Evolutionary conservation across 2,888 invertebrate genomes (phyloP).

Genomic region (Drosophila subquinaria): DNA sequence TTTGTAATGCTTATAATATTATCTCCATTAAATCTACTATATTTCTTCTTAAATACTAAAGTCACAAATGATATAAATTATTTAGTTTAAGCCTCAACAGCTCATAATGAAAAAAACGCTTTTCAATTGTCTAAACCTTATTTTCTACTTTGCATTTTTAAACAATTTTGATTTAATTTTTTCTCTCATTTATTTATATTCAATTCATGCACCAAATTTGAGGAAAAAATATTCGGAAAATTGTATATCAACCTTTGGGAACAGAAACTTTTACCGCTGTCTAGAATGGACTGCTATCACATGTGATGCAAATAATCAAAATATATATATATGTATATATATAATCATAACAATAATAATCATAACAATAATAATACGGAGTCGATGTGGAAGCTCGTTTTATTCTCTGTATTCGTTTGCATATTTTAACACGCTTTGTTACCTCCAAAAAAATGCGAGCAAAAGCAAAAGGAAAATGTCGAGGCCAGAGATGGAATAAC

Average conservation of each 20-base stretch:
- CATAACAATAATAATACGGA: conserved; percentile 31
- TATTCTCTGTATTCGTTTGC: conserved; percentile 44
- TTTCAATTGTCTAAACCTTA: not conserved
- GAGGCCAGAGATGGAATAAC: conserved; percentile 9
- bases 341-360: conserved; percentile 20
- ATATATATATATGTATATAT: conserved; percentile 21
- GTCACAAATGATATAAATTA: not conserved
- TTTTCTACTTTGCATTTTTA: conserved; percentile 8
- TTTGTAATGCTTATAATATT: not conserved
- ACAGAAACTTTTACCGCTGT: conserved; percentile 5
- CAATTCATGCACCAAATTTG: conserved; percentile 4
- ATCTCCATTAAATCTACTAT: too few species aligned
- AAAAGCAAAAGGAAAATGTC: not conserved
- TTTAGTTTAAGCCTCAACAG: not conserved
- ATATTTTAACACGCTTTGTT: conserved; percentile 52
- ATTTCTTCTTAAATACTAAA: not conserved
- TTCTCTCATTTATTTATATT: conserved; percentile 16
- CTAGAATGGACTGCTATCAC: conserved; percentile 8
- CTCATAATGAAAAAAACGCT: not conserved
- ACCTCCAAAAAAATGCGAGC: conserved; percentile 13
- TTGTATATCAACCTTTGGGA: conserved; percentile 13
- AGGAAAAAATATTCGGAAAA: not conserved
- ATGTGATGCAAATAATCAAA: conserved; percentile 23
- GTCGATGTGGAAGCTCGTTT: not conserved
- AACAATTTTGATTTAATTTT: conserved; percentile 2